Evolutionary conservation across 2,113 vertebrate species (phyloP), one percentile per base, ranked within the genome.

Genomic region (Aleadryas rufinucha): DNA sequence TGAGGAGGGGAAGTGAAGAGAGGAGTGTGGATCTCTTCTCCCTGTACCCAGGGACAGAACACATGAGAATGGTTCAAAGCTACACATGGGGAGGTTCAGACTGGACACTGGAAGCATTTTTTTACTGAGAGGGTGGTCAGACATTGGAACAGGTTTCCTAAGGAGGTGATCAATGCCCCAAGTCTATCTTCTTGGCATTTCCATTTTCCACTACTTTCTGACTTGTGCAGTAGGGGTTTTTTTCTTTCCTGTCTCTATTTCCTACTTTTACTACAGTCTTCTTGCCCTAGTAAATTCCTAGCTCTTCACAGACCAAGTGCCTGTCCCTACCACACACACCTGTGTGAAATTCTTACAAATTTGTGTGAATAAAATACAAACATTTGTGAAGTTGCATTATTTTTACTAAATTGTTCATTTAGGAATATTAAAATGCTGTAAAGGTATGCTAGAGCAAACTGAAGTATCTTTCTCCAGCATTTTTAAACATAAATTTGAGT

Each of bases 21-120:
- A 0, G 0, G 20, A 7, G 16, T 13, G 41, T 13, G n/a, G 33
- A 41, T 44, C 24, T 21, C 45, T 76, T 39, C n/a, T 59, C 11
- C 2, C 21, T 33, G 26, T 13, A 47, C 23, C 27, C 57, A 59
- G 52, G 9, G 64, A 65, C 9, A 41, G 39, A 30, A 12, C 5
- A 9, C 7, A 0, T 18, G 45, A 22, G 15, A 78, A 37, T 11
- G 13, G 27, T 24, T 53, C 64, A 41, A 37, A 59, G n/a, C 21
- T 28, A 39, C 18, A 3, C 12, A 3, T 7, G 30, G 21, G 19
- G 15, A 45, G 19, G 28, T 12, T 59, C 39, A 65, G 57, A 52
- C 26, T 24, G 45, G 39, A 65, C 21, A 33, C 19, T 59, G 30
- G 52, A 53, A 47, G 27, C 11, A 22, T 71, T 47, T 71, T 30